Evolutionary conservation across 2,888 invertebrate genomes (phyloP).

Genomic region (Hypolimnas misippus): DNA sequence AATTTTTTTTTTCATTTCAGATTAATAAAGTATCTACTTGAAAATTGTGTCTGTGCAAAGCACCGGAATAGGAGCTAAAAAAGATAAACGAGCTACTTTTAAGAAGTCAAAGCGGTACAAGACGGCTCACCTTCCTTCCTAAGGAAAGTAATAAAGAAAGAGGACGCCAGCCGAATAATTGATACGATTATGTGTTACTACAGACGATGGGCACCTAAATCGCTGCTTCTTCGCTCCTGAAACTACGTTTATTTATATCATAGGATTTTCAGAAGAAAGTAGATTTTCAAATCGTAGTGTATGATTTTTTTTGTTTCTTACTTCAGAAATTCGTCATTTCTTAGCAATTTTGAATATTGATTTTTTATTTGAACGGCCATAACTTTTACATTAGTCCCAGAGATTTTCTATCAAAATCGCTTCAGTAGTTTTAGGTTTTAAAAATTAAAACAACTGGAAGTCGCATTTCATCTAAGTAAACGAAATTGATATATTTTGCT

Average conservation of each 20-base stretch:
- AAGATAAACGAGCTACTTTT: conserved; percentile 28
- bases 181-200: conserved; percentile 77
- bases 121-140: conserved; percentile 55
- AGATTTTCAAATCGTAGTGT: too few relatives aligned
- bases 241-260: not conserved
- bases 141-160: conserved; percentile 74
- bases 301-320: too few relatives aligned
- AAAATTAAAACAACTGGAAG: too few relatives aligned
- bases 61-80: conserved; percentile 21
- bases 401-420: too few relatives aligned
- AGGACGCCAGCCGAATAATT: conserved; percentile 79
- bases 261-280: not conserved
- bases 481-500: too few relatives aligned
- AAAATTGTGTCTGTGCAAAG: conserved; percentile 3
- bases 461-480: too few relatives aligned
- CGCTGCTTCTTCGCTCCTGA: conserved; percentile 45
- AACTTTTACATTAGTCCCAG: too few relatives aligned
- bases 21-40: not conserved
- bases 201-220: conserved; percentile 45
- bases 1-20: not conserved
- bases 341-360: too few relatives aligned
- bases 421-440: too few relatives aligned
- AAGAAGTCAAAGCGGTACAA: conserved; percentile 34
- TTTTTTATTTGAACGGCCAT: too few relatives aligned
- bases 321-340: too few relatives aligned